Evolutionary conservation across 2,113 vertebrate genomes (phyloP), one percentile per base, ranked within the genome.

Genomic region (Hylia prasina): DNA sequence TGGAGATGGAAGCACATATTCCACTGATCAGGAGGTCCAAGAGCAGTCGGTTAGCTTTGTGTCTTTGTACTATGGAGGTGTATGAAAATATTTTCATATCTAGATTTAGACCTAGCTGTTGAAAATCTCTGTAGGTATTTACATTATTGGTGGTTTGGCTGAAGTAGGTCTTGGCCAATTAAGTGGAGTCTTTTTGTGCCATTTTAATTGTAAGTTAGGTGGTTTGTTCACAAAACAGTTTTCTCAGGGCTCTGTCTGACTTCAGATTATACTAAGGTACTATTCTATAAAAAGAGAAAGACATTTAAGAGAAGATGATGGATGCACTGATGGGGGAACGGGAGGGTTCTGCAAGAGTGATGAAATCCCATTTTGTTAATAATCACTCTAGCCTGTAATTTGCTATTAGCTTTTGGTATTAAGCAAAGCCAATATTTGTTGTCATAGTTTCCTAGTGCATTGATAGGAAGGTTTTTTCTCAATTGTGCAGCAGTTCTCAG

Each of bases 101-200:
- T 87, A 42, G 58, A 56, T 90, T 58, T 44, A 50, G 58, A 79
- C 39, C 24, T 93, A 70, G 54, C 50, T 66, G 22, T 51, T 70
- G 39, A 60, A 79, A 77, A 57, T 78, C 60, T 30, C 10, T 42
- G 54, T 82, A 86, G 78, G 22, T 95, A 78, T 94, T 96, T 95
- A 68, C 10, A 19, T 85, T 78, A 50, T 78, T 54, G 69, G 77
- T 72, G 68, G 88, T 94, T 94, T 97, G 90, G 92, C 92, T 93
- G 89, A 96, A 90, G 64, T 70, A 44, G 57, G 24, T 64, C 64
- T 96, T 75, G 80, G 64, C 64, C 94, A 92, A 79, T 92, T 93
- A 82, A 93, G 75, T 48, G 1, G 14, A 89, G 78, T 88, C 84
- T 68, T 51, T 97, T 95, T 72, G 63, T 81, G 78, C 66, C 2